These are phyloP conservation scores for Psophia crepitans DNA, from an alignment of 2,113 vertebrate species.

Conservation along the genomic window DNA sequence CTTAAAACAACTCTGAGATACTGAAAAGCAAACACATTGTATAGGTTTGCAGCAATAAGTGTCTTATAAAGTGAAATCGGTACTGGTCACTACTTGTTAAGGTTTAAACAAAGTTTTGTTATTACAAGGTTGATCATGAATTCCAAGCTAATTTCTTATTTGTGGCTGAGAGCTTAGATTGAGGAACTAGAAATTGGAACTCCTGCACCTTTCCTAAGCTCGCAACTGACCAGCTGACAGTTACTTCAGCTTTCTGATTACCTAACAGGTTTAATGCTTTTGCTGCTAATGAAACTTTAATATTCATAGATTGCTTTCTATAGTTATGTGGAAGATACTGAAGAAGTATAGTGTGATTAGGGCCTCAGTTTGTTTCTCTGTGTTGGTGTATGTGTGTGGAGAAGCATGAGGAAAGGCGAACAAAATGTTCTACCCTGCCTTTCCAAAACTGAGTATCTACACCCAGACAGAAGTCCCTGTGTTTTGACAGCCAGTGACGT, in stretches of 20 bases:
- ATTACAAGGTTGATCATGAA: background rate
- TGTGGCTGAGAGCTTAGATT: background rate
- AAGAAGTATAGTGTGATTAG: background rate
- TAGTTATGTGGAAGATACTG: background rate
- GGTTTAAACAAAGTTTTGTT: background rate
- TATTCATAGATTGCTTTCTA: background rate
- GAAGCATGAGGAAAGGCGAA: conserved; percentile 21
- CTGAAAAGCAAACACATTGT: background rate
- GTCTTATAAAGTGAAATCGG: background rate
- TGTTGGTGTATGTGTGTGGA: background rate
- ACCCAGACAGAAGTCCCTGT: conserved; percentile 27
- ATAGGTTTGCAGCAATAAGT: background rate
- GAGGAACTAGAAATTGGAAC: background rate
- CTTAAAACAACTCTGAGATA: background rate
- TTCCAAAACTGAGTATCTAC: conserved; percentile 28
- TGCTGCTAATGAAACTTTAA: background rate
- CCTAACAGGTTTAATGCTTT: background rate
- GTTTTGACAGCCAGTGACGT: conserved; percentile 24
- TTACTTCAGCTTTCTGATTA: background rate
- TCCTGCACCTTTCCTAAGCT: background rate
- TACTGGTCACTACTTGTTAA: background rate
- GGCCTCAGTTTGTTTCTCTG: background rate
- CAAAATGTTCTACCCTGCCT: conserved; percentile 33
- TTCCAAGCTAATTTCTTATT: background rate
- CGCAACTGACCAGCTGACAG: background rate